Evolutionary conservation across 1,140 invertebrate genomes (phyloP).

Genomic region (Euglossa dilemma): DNA sequence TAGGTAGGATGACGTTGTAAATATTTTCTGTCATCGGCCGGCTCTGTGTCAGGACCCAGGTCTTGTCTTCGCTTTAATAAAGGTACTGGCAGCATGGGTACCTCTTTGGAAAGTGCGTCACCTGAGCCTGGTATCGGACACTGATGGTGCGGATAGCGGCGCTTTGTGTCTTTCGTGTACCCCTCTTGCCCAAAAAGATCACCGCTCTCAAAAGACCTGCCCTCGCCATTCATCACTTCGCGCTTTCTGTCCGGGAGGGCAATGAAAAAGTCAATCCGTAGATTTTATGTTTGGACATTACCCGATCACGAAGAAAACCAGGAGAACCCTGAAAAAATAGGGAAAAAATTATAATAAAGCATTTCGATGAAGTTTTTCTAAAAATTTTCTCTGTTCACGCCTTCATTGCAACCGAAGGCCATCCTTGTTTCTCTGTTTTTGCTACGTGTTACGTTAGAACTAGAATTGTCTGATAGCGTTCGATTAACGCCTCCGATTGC

Average conservation of each 20-base stretch:
- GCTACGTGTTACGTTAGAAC: neutral
- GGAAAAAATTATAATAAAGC: neutral
- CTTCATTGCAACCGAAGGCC: too few species aligned
- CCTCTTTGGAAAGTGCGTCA: slow-evolving; percentile 71
- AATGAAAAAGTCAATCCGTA: slow-evolving; percentile 53
- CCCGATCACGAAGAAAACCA: too few species aligned
- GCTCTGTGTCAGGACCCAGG: slow-evolving; percentile 14
- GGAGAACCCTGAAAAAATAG: too few species aligned
- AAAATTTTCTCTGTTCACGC: too few species aligned
- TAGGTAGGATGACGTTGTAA: slow-evolving; percentile 75
- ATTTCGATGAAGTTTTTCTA: too few species aligned
- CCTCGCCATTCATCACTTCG: slow-evolving; percentile 55
- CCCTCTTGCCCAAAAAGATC: slow-evolving; percentile 50
- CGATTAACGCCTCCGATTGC: neutral
- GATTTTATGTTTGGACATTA: neutral
- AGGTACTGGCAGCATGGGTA: slow-evolving; percentile 48
- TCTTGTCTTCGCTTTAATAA: slow-evolving; percentile 65
- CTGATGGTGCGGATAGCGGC: slow-evolving; percentile 75
- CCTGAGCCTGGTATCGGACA: slow-evolving; percentile 75
- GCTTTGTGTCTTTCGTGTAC: slow-evolving; percentile 65
- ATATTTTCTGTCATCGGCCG: slow-evolving; percentile 76
- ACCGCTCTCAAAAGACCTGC: slow-evolving; percentile 54
- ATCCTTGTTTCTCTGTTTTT: neutral
- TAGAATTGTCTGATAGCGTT: neutral
- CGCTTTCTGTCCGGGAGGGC: neutral